Conservation (phyloP, 2,797 vertebrate genomes). For the Scolopax rusticola region DNA sequence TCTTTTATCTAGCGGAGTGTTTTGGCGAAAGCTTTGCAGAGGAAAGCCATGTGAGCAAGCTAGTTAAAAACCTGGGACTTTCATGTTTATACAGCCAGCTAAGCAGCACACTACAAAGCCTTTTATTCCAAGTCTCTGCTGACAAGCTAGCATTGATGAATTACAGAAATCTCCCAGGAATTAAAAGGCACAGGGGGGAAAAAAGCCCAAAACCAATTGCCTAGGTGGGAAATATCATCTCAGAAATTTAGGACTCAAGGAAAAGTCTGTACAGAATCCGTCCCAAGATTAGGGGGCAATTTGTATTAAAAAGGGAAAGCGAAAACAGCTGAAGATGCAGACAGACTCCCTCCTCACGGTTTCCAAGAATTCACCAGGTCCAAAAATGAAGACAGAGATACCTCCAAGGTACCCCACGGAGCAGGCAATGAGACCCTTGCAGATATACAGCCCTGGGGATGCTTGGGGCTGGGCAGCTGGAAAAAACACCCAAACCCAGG, state of each 20-base stretch:
- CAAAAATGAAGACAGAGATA: background rate
- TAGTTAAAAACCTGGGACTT: conserved; percentile 60
- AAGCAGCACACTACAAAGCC: conserved; percentile 46
- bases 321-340: background rate
- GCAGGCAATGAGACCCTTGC: background rate
- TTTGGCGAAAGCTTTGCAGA: conserved; percentile 58
- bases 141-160: conserved; percentile 58
- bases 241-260: background rate
- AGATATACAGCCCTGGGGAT: background rate
- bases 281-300: background rate
- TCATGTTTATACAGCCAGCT: conserved; percentile 47
- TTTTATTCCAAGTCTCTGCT: conserved; percentile 36
- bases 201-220: background rate
- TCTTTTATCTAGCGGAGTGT: conserved; percentile 54
- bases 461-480: background rate
- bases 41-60: conserved; percentile 44
- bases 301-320: background rate
- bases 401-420: rapidly evolving
- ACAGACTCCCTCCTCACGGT: background rate
- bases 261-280: background rate
- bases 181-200: background rate
- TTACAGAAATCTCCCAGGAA: conserved; percentile 49
- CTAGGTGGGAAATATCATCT: background rate
- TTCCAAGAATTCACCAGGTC: background rate
- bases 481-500: background rate